Evolutionary conservation across 2,888 invertebrate species (phyloP), one percentile per base, ranked within the genome.

Genomic region (Zaprionus obscuricornis): DNA sequence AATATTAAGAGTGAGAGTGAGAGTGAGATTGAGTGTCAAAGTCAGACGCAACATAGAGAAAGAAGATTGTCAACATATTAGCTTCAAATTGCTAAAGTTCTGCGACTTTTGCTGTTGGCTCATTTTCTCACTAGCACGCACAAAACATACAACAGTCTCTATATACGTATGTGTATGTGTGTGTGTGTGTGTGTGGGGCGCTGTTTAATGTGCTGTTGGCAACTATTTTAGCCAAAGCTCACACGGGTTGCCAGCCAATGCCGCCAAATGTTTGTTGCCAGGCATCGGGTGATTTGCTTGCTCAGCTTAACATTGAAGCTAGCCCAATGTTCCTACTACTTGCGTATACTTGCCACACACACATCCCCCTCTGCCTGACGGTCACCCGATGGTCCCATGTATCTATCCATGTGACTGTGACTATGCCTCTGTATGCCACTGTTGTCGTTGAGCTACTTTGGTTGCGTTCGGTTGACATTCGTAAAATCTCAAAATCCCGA

Each of bases 401-500:
- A n/a, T n/a, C n/a, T n/a, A n/a, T n/a, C n/a, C n/a, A n/a, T n/a
- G n/a, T n/a, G n/a, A n/a, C n/a, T n/a, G n/a, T 5, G 22, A 6
- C 22, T 5, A 22, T 22, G 22, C 57, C 46, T 29, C 57, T 57
- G 57, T 36, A 56, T 56, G 29, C 57, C 47, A 26, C 54, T 42
- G 50, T 49, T 39, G 57, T 42, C 55, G 40, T 54, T 66, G 64
- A 71, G 79, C 73, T 73, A 70, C 75, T 81, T 71, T 67, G 74
- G 66, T 66, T 79, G 85, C 76, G 72, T 75, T 87, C 82, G 88
- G 88, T 89, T 89, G 89, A 89, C 89, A 89, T 89, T 89, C 89
- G 88, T 85, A 88, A 89, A 89, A 88, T 89, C 89, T 88, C 88
- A 87, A 89, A 89, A 89, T 89, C 89, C 89, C 88, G 87, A 88